Percentiles rank a stretch among this genome's conserved stretches.
Conservation (phyloP, 2,888 invertebrate species). For the Diarsia rubi region DNA sequence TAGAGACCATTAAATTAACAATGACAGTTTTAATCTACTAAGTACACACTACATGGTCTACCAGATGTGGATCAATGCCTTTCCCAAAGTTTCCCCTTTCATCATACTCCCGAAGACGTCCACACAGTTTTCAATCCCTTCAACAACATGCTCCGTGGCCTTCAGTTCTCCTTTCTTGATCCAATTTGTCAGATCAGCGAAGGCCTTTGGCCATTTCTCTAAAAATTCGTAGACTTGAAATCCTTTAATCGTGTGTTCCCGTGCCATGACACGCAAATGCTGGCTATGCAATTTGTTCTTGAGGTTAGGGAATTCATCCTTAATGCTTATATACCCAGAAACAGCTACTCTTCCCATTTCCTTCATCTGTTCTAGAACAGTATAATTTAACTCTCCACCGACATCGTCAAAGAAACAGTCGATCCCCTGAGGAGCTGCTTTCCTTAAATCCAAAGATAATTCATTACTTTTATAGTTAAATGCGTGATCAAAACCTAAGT, state of each 20-base stretch:
- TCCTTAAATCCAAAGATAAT: too few relatives aligned
- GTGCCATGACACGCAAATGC: background rate
- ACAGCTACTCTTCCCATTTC: slow-evolving; percentile 7
- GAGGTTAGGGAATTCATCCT: too few relatives aligned
- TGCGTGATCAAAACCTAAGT: slow-evolving; percentile 92
- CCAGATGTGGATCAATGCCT: slow-evolving; percentile 30
- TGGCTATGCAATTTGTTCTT: too few relatives aligned
- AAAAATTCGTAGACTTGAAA: slow-evolving; percentile 88
- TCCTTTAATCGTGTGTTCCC: slow-evolving; percentile 89
- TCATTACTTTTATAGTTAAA: slow-evolving; percentile 72
- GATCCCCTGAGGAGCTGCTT: slow-evolving; percentile 25
- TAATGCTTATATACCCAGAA: slow-evolving; percentile 1
- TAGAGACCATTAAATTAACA: background rate
- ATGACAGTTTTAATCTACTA: background rate
- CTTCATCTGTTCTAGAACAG: slow-evolving; percentile 9
- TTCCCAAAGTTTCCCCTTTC: slow-evolving; percentile 87
- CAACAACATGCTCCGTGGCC: slow-evolving; percentile 91
- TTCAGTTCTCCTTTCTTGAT: slow-evolving; percentile 92
- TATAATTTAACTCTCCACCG: slow-evolving; percentile 17
- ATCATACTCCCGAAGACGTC: slow-evolving; percentile 92
- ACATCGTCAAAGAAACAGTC: slow-evolving; percentile 33
- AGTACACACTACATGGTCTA: background rate
- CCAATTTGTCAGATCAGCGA: slow-evolving; percentile 90
- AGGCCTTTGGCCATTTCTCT: slow-evolving; percentile 85
- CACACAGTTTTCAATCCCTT: slow-evolving; percentile 93